These are phyloP conservation scores for Bostrychus sinensis DNA, from an alignment of 2,113 vertebrate genomes.

Conservation along the genomic window DNA sequence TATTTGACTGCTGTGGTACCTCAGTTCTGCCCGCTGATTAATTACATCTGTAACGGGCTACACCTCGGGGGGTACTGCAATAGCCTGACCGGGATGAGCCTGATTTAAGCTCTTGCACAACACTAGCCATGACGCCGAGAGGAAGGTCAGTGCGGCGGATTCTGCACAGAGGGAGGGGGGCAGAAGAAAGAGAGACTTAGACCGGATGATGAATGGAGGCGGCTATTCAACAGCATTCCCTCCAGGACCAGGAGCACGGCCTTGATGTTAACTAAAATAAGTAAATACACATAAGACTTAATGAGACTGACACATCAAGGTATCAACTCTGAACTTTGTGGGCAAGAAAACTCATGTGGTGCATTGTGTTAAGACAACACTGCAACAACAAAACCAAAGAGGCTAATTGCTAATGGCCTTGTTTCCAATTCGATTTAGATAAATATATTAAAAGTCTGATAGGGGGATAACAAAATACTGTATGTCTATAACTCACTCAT, in stretches of 20 bases:
- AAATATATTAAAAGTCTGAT: neutral
- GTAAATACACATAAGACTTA: constrained; percentile 50
- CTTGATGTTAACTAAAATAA: constrained; percentile 47
- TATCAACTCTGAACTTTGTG: constrained; percentile 44
- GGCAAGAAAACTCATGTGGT: constrained; percentile 18
- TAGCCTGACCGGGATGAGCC: constrained; percentile 58
- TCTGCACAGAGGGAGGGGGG: constrained; percentile 24
- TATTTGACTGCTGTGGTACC: constrained; percentile 44
- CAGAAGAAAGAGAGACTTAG: constrained; percentile 32
- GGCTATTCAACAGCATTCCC: constrained; percentile 40
- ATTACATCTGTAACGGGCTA: constrained; percentile 64
- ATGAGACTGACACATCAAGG: constrained; percentile 29
- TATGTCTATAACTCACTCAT: no score
- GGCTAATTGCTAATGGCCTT: neutral
- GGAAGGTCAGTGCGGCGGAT: constrained; percentile 62
- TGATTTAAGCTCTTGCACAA: constrained; percentile 64
- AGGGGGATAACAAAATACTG: neutral
- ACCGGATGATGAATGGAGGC: constrained; percentile 61
- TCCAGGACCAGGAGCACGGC: constrained; percentile 40
- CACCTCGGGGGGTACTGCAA: constrained; percentile 46
- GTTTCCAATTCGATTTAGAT: neutral
- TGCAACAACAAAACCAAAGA: neutral
- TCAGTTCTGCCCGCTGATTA: constrained; percentile 63
- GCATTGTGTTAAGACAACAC: constrained; percentile 9
- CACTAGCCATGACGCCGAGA: constrained; percentile 60